Conservation (phyloP, 2,797 vertebrate genomes). For the Tinamus major region DNA sequence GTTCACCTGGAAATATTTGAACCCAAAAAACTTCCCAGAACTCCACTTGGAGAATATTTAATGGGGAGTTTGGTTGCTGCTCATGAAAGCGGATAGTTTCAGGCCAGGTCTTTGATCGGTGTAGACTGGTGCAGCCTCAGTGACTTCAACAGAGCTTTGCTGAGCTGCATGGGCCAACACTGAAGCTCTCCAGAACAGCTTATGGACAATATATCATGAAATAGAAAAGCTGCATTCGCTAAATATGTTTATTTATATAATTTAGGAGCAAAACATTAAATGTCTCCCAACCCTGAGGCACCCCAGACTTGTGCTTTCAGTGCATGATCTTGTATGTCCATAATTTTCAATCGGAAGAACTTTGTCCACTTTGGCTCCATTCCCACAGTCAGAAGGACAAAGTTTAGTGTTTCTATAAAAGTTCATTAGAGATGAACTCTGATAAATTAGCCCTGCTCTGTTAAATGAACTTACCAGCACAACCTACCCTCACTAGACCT, state of each 20-base stretch:
- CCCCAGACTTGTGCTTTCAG: background rate
- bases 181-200: background rate
- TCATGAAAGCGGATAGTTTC: background rate
- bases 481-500: background rate
- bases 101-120: background rate
- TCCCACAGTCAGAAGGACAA: background rate
- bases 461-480: background rate
- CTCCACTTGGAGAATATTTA: background rate
- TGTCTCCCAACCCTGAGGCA: background rate
- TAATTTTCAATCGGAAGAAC: background rate
- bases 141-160: background rate
- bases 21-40: background rate
- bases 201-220: background rate
- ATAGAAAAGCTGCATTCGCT: background rate
- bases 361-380: background rate
- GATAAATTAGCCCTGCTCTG: background rate
- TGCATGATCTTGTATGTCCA: rapidly evolving
- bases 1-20: background rate
- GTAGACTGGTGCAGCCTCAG: background rate
- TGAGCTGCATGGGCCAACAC: background rate
- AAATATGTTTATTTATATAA: background rate
- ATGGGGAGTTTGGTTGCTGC: background rate
- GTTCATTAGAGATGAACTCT: rapidly evolving
- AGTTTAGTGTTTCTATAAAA: background rate
- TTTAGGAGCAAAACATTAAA: background rate